Evolutionary conservation across 2,113 vertebrate genomes (phyloP), one percentile per base, ranked within the genome.

Genomic region (Gnathonemus longibarbis): DNA sequence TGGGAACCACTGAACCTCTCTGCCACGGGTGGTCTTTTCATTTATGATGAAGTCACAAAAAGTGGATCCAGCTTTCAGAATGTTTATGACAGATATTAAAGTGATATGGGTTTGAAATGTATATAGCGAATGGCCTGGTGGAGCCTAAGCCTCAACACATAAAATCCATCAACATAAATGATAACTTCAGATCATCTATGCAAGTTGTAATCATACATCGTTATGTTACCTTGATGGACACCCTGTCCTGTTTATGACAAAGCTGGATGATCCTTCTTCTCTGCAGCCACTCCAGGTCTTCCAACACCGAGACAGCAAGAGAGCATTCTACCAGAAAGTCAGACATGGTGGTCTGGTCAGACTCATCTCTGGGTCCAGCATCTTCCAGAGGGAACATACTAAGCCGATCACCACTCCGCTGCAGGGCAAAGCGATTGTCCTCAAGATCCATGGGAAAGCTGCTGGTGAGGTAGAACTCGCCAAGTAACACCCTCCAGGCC

Each of bases 271-370:
- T 94, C 92, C 94, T 97, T 91, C 98, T 98, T 94, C 97, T 99
- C 91, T 98, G 98, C 89, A 99, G 92, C 98, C 98, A 99, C n/a
- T 96, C 97, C 52, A 99, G 93, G 90, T 97, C 97, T 93, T 98
- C 97, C 92, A 99, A 87, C 24, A 96, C 92, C 88, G 97, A 94
- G 90, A 91, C 91, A 91, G 91, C 92, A 90, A 98, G 94, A 88
- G 95, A 96, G 84, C 96, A 93, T 91, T 97, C 95, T 17, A 95
- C 96, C 1, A 70, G 91, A 90, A 95, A 90, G 70, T 87, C 0
- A 46, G 93, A 91, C 89, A 95, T 27, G 90, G 3, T 0, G 93
- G 93, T 42, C 84, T 91, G 42, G 39, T 46, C 87, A 11, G 49
- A 77, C 92, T 94, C 92, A 58, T 91, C 90, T 15, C 87, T 89